Percentiles rank a stretch among this genome's conserved stretches.
These are phyloP conservation scores for Sapajus apella DNA, from an alignment of 2,113 vertebrate genomes.

Conservation along the genomic window DNA sequence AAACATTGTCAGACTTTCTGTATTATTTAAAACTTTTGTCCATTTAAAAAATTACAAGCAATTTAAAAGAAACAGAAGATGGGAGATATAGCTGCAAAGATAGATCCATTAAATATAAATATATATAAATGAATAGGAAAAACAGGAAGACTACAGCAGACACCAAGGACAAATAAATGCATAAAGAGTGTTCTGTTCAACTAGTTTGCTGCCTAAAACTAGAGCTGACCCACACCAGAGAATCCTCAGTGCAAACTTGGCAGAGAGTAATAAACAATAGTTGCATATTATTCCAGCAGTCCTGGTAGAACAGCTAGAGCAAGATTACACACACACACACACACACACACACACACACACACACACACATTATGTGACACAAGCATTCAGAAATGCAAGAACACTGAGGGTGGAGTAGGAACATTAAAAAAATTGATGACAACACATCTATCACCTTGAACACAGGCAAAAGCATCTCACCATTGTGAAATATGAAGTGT, in stretches of 20 bases:
- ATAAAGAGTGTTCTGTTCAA: neutral
- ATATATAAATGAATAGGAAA: neutral
- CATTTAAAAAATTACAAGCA: neutral
- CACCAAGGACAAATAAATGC: neutral
- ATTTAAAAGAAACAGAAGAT: neutral
- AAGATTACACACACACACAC: neutral
- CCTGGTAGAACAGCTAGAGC: neutral
- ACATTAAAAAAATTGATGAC: too few relatives aligned
- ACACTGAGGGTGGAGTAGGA: too few relatives aligned
- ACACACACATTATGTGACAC: too few relatives aligned
- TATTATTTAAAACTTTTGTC: neutral
- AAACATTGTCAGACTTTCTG: neutral
- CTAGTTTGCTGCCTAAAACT: neutral
- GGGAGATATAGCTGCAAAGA: neutral
- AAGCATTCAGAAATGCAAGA: too few relatives aligned
- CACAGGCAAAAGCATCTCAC: neutral
- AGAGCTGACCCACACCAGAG: neutral
- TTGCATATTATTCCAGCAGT: too few relatives aligned
- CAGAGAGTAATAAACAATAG: neutral
- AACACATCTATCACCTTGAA: too few relatives aligned
- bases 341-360: too few relatives aligned
- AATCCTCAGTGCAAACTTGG: neutral
- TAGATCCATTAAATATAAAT: neutral
- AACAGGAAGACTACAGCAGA: neutral
- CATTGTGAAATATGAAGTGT: neutral